A percentile compares a stretch with the other conserved stretches of the same genome.
Evolutionary conservation across 1,140 invertebrate genomes (phyloP).

Genomic region (Drosophila paulistorum): DNA sequence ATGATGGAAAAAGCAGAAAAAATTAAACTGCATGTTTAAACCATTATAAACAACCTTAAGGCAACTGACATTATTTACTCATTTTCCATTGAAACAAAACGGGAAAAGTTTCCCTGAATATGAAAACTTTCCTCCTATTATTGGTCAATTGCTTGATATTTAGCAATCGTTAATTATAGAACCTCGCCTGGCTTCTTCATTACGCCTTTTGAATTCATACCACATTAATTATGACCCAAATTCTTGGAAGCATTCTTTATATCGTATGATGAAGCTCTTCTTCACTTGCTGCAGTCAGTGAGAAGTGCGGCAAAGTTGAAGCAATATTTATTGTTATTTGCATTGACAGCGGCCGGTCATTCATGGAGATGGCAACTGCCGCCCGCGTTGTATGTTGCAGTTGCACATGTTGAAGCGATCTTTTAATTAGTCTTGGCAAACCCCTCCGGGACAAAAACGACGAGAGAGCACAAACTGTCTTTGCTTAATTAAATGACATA

Average conservation of each 20-base stretch:
- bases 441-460: constrained; percentile 16
- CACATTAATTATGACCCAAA: constrained; percentile 83
- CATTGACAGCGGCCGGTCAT: constrained; percentile 57
- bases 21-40: constrained; percentile 54
- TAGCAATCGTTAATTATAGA: neutral
- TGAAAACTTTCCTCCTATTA: neutral
- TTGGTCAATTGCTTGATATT: constrained; percentile 18
- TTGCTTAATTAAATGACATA: constrained; percentile 83
- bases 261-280: constrained; percentile 67
- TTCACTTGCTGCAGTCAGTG: neutral
- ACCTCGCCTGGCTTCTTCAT: constrained; percentile 29
- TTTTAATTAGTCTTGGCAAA: constrained; percentile 73
- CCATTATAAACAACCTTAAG: neutral
- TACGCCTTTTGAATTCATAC: constrained; percentile 72
- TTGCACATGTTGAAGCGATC: constrained; percentile 59
- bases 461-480: constrained; percentile 65
- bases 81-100: neutral
- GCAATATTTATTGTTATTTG: constrained; percentile 50
- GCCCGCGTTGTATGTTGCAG: constrained; percentile 56
- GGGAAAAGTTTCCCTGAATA: too few relatives aligned
- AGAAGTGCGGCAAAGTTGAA: constrained; percentile 65
- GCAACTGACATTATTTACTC: constrained; percentile 1
- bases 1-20: too few relatives aligned
- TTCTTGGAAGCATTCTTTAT: constrained; percentile 79
- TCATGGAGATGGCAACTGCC: constrained; percentile 56